Conservation (phyloP, 2,888 invertebrate species). For the Tubiluchus corallicola region DNA sequence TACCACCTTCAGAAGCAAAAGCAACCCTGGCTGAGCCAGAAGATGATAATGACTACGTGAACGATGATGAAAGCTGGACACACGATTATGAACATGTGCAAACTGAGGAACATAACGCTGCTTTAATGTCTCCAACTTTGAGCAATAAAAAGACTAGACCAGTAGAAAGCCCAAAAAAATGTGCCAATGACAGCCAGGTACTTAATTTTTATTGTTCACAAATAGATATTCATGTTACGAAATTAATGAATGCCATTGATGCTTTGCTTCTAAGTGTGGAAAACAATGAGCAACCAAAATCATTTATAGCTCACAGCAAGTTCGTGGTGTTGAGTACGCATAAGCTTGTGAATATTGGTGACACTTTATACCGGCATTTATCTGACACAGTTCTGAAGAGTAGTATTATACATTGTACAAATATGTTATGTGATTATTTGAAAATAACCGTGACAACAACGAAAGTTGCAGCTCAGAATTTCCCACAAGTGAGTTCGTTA, state of each 20-base stretch:
- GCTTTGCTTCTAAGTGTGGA: constrained; percentile 78
- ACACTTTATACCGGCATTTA: constrained; percentile 72
- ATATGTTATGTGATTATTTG: constrained; percentile 57
- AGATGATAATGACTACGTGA: constrained; percentile 17
- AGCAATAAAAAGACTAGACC: too few relatives aligned
- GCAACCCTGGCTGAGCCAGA: constrained; percentile 17
- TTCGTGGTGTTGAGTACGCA: constrained; percentile 85
- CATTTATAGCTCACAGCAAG: constrained; percentile 76
- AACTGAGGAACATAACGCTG: constrained; percentile 9
- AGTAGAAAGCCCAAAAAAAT: constrained; percentile 18
- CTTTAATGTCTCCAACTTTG: too few relatives aligned
- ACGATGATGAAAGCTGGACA: constrained; percentile 38
- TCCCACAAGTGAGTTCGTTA: constrained; percentile 71
- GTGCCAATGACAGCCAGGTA: constrained; percentile 49
- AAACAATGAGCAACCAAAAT: constrained; percentile 79
- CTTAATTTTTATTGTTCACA: constrained; percentile 72
- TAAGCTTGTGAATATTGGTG: constrained; percentile 79
- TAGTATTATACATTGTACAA: constrained; percentile 50
- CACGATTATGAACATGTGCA: constrained; percentile 84
- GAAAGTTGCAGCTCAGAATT: constrained; percentile 73
- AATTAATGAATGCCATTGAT: constrained; percentile 71
- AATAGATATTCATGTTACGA: constrained; percentile 57
- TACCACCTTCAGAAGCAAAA: constrained; percentile 19
- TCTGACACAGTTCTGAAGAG: constrained; percentile 42
- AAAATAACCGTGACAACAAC: constrained; percentile 67